Base-by-base conservation (phyloP, 1,140 invertebrate species). In the Eurosta solidaginis region DNA sequence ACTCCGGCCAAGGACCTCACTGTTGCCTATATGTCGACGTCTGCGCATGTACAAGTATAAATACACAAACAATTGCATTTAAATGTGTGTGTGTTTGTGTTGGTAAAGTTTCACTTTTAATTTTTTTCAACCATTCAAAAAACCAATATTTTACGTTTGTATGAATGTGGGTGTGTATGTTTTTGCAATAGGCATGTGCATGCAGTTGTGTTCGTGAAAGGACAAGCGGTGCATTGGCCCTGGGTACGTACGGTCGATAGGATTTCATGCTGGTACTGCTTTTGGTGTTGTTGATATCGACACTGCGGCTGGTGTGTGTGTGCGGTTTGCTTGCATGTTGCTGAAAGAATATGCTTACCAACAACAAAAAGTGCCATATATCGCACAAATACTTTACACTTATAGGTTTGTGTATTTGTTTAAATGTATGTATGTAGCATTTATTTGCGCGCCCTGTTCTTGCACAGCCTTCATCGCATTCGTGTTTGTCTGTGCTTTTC, bases 41-140 rank as follows among this genome's bases (percentile, higher is more conserved):
- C 33, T 68, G 59, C 59, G 33, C 59, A 42, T 80, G 25, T 73
- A 33, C 45, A 33, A 22, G 3, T 29, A 59, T 10, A 77, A 49
- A 17, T n/a, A 59, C 54, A 9, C 22, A 25, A n/a, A 25, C 49
- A 27, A 20, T 25, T 52, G 49, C 22, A 7, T 36, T n/a, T 36
- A 22, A 9, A 10, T 12, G 17, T 33, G 54, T 1, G 59, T 40
- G 33, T 40, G 33, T 1, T 68, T 68, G 59, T 68, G 36, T 68
- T 76, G 1, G 75, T 3, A 40, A 85, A 85, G 81, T 85, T 85
- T 85, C 84, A 85, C 84, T 85, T 85, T 85, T 85, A 85, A 85
- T 85, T 85, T 85, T 85, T 85, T 83, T 79, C 84, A 83, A 78
- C 81, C 80, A 81, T 81, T 80, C 81, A 74, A 47, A 47, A 47